A percentile compares a stretch with the other conserved stretches of the same genome.
phyloP scores from a whole-genome alignment of 2,888 invertebrate genomes.

The Flexamia atlantica region DNA sequence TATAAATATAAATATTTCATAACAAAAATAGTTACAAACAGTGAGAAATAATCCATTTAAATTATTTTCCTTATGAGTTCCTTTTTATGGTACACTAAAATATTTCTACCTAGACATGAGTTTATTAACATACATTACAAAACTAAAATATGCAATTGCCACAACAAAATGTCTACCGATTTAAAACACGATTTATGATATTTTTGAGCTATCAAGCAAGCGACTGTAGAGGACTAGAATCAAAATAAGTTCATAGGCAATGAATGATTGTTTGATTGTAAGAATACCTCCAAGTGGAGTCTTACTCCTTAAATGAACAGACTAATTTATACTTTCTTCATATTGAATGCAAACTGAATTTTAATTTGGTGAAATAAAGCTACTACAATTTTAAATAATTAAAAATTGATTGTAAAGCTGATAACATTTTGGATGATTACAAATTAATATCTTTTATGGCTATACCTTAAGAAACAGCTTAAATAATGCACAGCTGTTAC shows the following conservation, averaged over 20 bases:
- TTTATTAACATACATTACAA: background rate
- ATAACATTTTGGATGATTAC: too few species aligned
- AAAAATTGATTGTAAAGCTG: too few species aligned
- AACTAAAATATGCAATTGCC: background rate
- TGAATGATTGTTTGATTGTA: background rate
- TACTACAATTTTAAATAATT: too few species aligned
- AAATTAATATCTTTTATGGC: too few species aligned
- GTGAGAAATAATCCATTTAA: background rate
- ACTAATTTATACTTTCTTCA: too few species aligned
- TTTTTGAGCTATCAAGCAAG: background rate
- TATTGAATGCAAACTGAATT: too few species aligned
- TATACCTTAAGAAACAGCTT: too few species aligned
- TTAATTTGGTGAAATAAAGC: too few species aligned
- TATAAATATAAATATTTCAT: slow-evolving; percentile 29
- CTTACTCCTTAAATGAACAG: too few species aligned
- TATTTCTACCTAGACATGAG: background rate
- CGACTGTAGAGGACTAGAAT: slow-evolving; percentile 13
- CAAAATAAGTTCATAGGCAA: slow-evolving; percentile 11
- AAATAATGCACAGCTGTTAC: too few species aligned
- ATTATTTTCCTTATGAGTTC: background rate
- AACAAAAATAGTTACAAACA: slow-evolving; percentile 32
- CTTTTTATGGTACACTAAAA: background rate
- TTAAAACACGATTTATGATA: background rate
- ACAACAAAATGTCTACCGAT: background rate
- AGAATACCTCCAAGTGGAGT: background rate